These are phyloP conservation scores for Augochlorella aurata DNA, from an alignment of 2,888 invertebrate genomes.

Conservation along the genomic window DNA sequence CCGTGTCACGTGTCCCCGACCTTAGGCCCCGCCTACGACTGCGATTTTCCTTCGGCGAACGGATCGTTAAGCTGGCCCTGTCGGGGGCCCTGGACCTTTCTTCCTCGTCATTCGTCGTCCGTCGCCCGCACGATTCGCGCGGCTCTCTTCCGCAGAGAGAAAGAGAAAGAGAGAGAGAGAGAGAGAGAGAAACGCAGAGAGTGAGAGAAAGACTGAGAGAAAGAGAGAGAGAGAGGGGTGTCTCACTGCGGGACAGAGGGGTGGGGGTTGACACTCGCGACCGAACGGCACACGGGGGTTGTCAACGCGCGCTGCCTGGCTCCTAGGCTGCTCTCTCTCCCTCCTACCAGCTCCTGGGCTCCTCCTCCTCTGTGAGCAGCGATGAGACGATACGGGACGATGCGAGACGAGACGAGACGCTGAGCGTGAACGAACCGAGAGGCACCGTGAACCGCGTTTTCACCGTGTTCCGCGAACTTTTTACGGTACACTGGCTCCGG, in stretches of 20 bases:
- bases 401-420: constrained; percentile 32
- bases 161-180: background rate
- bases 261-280: constrained; percentile 47
- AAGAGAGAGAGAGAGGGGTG: background rate
- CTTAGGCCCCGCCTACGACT: constrained; percentile 80
- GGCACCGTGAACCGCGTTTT: constrained; percentile 51
- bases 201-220: background rate
- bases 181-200: background rate
- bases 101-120: constrained; percentile 52
- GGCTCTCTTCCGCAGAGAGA: background rate
- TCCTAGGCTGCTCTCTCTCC: constrained; percentile 30
- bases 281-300: constrained; percentile 9
- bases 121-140: constrained; percentile 28
- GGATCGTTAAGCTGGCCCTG: constrained; percentile 64
- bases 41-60: constrained; percentile 62
- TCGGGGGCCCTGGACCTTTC: constrained; percentile 43
- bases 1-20: constrained; percentile 81
- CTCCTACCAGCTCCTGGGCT: constrained; percentile 20
- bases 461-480: constrained; percentile 64
- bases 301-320: constrained; percentile 31
- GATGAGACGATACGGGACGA: constrained; percentile 20
- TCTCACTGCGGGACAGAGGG: constrained; percentile 3
- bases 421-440: constrained; percentile 49
- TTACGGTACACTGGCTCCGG: constrained; percentile 63
- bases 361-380: constrained; percentile 39